Percentiles rank a stretch among this genome's conserved stretches.
Conservation (phyloP, 2,113 vertebrate genomes). For the Notarius lentiginosus region DNA sequence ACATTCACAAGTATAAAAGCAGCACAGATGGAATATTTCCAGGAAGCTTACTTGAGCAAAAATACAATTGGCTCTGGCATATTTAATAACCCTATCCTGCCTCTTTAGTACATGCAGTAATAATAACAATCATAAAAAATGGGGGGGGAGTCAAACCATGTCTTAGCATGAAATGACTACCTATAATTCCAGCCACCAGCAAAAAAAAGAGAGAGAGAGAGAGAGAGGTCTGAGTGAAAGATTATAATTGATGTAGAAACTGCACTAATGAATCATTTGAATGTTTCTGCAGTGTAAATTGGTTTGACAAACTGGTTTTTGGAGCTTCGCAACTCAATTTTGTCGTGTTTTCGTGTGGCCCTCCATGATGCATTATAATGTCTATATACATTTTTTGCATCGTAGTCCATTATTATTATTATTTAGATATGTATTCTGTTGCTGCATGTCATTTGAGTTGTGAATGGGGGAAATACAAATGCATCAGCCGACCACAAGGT, state of each 20-base stretch:
- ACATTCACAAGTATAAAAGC: conserved; percentile 80
- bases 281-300: conserved; percentile 4
- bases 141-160: conserved; percentile 54
- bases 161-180: conserved; percentile 73
- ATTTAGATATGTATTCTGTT: background rate
- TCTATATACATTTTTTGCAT: background rate
- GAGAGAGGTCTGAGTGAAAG: conserved; percentile 1
- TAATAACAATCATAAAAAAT: conserved; percentile 69
- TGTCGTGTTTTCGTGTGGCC: background rate
- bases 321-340: background rate
- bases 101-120: conserved; percentile 74
- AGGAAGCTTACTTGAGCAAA: conserved; percentile 79
- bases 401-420: background rate
- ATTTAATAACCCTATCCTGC: conserved; percentile 79
- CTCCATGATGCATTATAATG: background rate
- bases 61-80: conserved; percentile 79
- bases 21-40: conserved; percentile 80
- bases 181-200: conserved; percentile 70
- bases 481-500: conserved; percentile 45
- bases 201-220: conserved; percentile 21
- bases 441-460: conserved; percentile 8
- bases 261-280: background rate
- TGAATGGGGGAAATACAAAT: background rate
- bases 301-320: conserved; percentile 16
- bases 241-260: background rate